A percentile compares a stretch with the other conserved stretches of the same genome.
These are phyloP conservation scores for Nowickia ferox DNA, from an alignment of 2,888 invertebrate genomes.

Conservation along the genomic window DNA sequence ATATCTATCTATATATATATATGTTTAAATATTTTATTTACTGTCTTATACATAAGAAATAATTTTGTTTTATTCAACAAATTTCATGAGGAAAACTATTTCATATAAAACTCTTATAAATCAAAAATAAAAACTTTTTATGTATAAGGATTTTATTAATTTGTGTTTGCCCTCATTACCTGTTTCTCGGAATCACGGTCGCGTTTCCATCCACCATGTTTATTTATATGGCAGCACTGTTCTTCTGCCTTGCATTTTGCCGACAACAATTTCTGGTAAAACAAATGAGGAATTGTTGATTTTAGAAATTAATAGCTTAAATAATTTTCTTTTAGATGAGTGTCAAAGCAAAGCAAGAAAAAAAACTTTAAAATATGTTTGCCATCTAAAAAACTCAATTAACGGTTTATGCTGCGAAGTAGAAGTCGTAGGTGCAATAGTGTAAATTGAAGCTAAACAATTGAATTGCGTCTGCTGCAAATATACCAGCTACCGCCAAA, in stretches of 20 bases:
- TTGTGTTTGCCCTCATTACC: too few relatives aligned
- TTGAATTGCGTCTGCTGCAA: neutral
- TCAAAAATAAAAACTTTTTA: too few relatives aligned
- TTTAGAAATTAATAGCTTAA: slow-evolving; percentile 18
- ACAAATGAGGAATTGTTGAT: slow-evolving; percentile 41
- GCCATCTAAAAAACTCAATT: neutral
- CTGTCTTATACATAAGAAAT: too few relatives aligned
- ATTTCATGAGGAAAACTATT: too few relatives aligned
- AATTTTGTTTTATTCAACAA: too few relatives aligned
- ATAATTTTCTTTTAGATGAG: neutral
- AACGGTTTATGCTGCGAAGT: neutral
- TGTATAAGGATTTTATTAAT: too few relatives aligned
- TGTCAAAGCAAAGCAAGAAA: neutral
- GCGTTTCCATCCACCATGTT: neutral
- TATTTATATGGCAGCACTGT: slow-evolving; percentile 6
- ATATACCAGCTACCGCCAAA: slow-evolving; percentile 44
- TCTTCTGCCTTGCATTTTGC: slow-evolving; percentile 5
- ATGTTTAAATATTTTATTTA: too few relatives aligned
- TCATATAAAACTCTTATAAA: too few relatives aligned
- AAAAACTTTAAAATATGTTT: slow-evolving; percentile 1
- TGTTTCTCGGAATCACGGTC: too few relatives aligned
- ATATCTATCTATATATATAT: too few relatives aligned
- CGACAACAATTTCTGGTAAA: neutral
- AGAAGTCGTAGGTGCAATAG: neutral
- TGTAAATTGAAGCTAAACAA: neutral